These are phyloP conservation scores for Hyphantria cunea DNA, from an alignment of 1,140 invertebrate genomes.

Conservation along the genomic window DNA sequence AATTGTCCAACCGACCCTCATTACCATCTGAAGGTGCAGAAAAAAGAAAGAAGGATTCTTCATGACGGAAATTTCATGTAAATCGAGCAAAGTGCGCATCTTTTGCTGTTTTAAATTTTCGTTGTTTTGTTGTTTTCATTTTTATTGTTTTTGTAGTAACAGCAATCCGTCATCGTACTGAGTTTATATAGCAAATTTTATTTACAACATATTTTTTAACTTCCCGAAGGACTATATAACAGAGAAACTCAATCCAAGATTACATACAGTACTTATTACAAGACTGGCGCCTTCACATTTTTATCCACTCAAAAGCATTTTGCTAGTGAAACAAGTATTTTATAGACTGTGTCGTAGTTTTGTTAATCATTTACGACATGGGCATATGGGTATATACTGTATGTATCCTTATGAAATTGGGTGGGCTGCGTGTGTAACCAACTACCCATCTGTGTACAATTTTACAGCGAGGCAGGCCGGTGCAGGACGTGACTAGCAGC, in stretches of 20 bases:
- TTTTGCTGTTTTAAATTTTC: conserved; percentile 52
- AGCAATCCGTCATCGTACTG: too few relatives aligned
- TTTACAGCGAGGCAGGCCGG: conserved; percentile 51
- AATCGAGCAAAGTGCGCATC: conserved; percentile 58
- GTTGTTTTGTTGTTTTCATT: conserved; percentile 34
- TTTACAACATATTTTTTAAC: conserved; percentile 14
- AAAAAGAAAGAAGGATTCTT: conserved; percentile 57
- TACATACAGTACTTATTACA: too few relatives aligned
- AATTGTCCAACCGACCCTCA: conserved; percentile 64
- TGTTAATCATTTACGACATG: conserved; percentile 12
- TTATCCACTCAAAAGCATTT: too few relatives aligned
- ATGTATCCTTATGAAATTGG: conserved; percentile 46
- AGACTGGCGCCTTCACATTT: too few relatives aligned
- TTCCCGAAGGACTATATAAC: neutral
- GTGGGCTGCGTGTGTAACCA: conserved; percentile 41
- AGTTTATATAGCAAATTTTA: too few relatives aligned
- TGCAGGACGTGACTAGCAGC: conserved; percentile 49
- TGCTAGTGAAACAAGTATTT: neutral
- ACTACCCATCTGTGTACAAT: conserved; percentile 62
- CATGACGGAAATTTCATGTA: conserved; percentile 70
- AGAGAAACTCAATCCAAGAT: neutral
- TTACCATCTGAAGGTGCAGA: conserved; percentile 62
- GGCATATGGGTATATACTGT: conserved; percentile 1
- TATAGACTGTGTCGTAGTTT: conserved; percentile 1
- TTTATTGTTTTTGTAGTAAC: conserved; percentile 45